Evolutionary conservation across 2,113 vertebrate species (phyloP).

Genomic region (Prochilodus magdalenae): DNA sequence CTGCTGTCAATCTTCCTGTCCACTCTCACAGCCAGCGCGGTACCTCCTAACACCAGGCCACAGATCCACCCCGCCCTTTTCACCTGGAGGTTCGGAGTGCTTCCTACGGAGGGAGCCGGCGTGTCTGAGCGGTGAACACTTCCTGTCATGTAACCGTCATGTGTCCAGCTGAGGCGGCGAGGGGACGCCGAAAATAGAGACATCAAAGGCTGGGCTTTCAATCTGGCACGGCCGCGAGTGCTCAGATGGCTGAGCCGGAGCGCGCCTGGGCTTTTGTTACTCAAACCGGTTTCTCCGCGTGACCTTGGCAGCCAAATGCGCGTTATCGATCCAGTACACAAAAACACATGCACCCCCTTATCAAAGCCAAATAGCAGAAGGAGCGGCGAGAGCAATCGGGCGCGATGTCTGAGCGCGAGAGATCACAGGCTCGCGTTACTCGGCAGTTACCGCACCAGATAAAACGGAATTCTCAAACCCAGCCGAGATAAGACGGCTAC

Average conservation of each 20-base stretch:
- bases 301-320: neutral
- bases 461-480: conserved; percentile 33
- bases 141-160: neutral
- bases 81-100: neutral
- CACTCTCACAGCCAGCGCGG: neutral
- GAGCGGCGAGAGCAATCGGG: conserved; percentile 6
- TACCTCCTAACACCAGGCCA: neutral
- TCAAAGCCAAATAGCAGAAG: neutral
- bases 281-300: neutral
- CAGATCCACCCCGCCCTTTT: neutral
- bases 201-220: neutral
- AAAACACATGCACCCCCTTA: neutral
- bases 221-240: neutral
- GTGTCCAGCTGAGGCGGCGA: neutral
- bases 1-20: neutral
- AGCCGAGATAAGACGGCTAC: neutral
- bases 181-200: neutral
- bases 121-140: neutral
- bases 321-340: neutral
- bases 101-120: too few species aligned
- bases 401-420: conserved; percentile 57
- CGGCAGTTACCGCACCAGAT: conserved; percentile 58
- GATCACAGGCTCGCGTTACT: conserved; percentile 26
- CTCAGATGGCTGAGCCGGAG: neutral
- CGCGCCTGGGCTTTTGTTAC: neutral